Conservation (phyloP, 2,113 vertebrate species). For the Corythornis vintsioides region DNA sequence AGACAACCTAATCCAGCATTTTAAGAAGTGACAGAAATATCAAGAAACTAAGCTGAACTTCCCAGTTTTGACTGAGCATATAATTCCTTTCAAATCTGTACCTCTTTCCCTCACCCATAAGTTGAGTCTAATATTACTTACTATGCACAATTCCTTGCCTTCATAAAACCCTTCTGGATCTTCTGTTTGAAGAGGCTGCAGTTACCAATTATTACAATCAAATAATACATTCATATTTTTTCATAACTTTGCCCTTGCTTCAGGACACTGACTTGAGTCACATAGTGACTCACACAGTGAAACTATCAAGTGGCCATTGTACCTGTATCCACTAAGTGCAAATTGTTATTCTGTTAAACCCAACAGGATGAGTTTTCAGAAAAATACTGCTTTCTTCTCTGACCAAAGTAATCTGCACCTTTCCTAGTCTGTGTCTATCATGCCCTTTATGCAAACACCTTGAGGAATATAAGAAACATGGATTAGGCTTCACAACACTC, state of each 20-base stretch:
- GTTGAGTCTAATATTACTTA: not conserved
- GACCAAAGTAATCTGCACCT: not conserved
- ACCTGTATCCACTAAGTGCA: not conserved
- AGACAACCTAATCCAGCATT: not conserved
- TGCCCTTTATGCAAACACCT: not conserved
- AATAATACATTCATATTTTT: not conserved
- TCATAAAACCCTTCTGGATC: not conserved
- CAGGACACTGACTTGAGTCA: not conserved
- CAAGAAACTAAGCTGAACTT: not conserved
- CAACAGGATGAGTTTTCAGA: not conserved
- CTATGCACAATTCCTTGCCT: not conserved
- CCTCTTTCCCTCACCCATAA: not conserved
- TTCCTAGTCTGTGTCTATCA: not conserved
- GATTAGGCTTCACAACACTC: not conserved
- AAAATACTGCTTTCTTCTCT: not conserved
- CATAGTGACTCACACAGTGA: not conserved
- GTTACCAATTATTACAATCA: not conserved
- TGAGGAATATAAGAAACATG: not conserved
- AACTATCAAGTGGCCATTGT: not conserved
- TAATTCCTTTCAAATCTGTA: not conserved
- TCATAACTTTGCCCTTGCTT: not conserved
- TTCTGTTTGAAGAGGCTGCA: not conserved
- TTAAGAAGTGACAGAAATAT: not conserved
- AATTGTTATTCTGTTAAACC: no score
- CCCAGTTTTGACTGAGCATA: not conserved